Percentiles rank a stretch among this genome's conserved stretches.
phyloP scores from a whole-genome alignment of 37 sponge, comb jelly and placozoan genomes.

The Agelas oroides region DNA sequence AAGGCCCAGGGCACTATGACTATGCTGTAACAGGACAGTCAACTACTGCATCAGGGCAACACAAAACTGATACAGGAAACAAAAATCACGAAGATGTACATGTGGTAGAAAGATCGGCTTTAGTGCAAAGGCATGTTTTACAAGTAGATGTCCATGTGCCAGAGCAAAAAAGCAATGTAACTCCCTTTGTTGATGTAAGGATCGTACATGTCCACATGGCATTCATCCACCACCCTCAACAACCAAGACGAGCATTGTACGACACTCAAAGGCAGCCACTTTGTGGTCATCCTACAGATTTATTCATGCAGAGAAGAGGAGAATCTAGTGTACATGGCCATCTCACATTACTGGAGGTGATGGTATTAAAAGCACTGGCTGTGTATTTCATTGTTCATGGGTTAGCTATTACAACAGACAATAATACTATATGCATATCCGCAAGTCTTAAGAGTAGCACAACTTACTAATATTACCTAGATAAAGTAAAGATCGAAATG shows the following conservation, averaged over 20 bases:
- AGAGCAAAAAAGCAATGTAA: background rate
- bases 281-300: background rate
- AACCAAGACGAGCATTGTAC: background rate
- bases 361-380: background rate
- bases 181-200: background rate
- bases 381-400: background rate
- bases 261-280: conserved; percentile 6
- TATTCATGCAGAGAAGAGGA: background rate
- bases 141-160: background rate
- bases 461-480: background rate
- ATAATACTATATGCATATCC: background rate
- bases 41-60: no score
- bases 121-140: background rate
- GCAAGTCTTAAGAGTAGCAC: background rate
- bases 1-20: conserved; percentile 5
- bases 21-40: no score
- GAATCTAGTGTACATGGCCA: background rate
- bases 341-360: background rate
- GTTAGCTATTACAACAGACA: background rate
- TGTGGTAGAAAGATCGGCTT: background rate
- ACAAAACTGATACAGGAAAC: no score
- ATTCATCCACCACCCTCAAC: background rate
- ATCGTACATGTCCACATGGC: background rate
- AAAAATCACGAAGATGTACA: no score
- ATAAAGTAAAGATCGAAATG: background rate